Base-by-base conservation (phyloP, 2,113 vertebrate species). In the Myiagra hebetior region DNA sequence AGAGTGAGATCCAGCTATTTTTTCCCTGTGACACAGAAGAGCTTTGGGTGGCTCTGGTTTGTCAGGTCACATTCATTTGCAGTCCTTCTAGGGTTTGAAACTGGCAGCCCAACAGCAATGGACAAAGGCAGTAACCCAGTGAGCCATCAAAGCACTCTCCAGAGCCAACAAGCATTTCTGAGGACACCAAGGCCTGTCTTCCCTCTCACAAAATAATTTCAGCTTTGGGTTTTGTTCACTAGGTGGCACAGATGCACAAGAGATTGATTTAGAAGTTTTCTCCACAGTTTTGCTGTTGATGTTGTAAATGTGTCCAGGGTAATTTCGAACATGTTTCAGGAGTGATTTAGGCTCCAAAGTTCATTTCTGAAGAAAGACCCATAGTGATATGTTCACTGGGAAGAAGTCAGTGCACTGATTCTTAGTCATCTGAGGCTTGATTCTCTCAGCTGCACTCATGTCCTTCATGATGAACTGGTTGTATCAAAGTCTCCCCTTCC, bases 241-340 rank as follows among this genome's bases (percentile, higher is more conserved):
- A 98, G 97, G 55, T 96, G 97, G 97, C 97, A 96, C 91, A 91
- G 97, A 93, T 50, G 95, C 4, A 39, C 91, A 47, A 57, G 65
- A 63, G 42, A 86, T 82, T 19, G 44, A 14, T 42, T 60, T 83
- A 41, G 49, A 81, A 24, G 16, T 62, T 69, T 89, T 77, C 59
- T 35, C 20, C 2, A 3, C 37, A 53, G 13, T 84, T 79, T 85
- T 78, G 41, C 7, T 27, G 13, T 12, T 65, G 41, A 55, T 77
- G 11, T 41, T 78, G 50, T 70, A 83, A 86, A 50, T 49, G 16
- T 37, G n/a, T 80, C 57, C 55, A 67, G 75, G 59, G 55, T 89
- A 35, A 60, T 80, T 88, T 44, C 87, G 41, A 90, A 77, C 20
- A 24, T 0, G 2, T 87, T 88, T 77, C 35, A 84, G 53, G 49